A percentile compares a stretch with the other conserved stretches of the same genome.
Evolutionary conservation across 2,888 invertebrate species (phyloP).

Genomic region (Diarsia dahlii): DNA sequence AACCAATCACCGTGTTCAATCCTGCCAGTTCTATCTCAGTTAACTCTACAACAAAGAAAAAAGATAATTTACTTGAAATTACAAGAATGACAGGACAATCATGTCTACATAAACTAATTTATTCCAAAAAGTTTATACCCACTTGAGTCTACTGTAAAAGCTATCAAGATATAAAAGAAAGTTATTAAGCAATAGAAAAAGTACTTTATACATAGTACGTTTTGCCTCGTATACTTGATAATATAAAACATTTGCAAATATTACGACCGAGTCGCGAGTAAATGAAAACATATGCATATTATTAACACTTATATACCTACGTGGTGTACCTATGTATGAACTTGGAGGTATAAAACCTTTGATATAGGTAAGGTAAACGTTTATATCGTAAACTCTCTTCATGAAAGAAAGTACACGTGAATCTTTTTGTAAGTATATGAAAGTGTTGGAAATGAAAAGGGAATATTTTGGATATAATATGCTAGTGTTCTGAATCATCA

Average conservation of each 20-base stretch:
- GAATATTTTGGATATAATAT: not conserved
- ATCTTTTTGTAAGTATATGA: not conserved
- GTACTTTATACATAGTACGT: slow-evolving; percentile 13
- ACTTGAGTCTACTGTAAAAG: slow-evolving; percentile 5
- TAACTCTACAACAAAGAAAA: not conserved
- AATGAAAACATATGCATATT: slow-evolving; percentile 48
- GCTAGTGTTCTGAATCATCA: not conserved
- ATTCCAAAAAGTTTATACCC: slow-evolving; percentile 16
- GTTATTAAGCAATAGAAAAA: slow-evolving; percentile 31
- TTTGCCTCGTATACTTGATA: slow-evolving; percentile 25
- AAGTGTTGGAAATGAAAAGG: not conserved
- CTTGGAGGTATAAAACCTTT: not conserved
- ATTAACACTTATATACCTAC: slow-evolving; percentile 1
- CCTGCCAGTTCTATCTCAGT: not conserved
- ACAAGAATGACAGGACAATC: not conserved
- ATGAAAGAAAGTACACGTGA: not conserved
- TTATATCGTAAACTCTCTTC: slow-evolving; percentile 23
- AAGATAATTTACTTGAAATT: not conserved
- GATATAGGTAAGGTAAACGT: slow-evolving; percentile 14
- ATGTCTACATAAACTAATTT: not conserved
- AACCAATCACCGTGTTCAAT: not conserved
- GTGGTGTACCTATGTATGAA: slow-evolving; percentile 1
- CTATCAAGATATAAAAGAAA: slow-evolving; percentile 33
- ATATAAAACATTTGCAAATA: slow-evolving; percentile 47
- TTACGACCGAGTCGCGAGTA: slow-evolving; percentile 32